These are phyloP conservation scores for Chrysomela aeneicollis DNA, from an alignment of 2,888 invertebrate species.

Conservation along the genomic window DNA sequence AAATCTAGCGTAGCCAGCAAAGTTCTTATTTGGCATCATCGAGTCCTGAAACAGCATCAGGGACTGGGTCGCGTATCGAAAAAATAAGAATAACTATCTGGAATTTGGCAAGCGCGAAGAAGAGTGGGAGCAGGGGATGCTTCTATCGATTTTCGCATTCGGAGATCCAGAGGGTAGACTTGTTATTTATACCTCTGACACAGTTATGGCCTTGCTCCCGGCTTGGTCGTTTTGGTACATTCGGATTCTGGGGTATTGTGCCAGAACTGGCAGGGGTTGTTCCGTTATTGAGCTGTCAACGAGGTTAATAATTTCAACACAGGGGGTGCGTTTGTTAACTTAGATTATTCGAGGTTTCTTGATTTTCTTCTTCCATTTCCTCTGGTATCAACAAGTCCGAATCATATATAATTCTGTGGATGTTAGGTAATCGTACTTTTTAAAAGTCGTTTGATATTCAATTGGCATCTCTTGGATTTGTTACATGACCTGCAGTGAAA, in stretches of 20 bases:
- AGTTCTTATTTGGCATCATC: too few species aligned
- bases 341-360: too few species aligned
- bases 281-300: background rate
- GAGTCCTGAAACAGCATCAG: background rate
- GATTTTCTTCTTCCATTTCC: too few species aligned
- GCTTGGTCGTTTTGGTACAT: background rate
- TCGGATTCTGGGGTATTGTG: conserved; percentile 1
- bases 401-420: too few species aligned
- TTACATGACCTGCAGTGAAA: too few species aligned
- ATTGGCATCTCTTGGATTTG: too few species aligned
- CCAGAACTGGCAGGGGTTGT: background rate
- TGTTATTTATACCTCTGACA: conserved; percentile 25
- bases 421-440: too few species aligned
- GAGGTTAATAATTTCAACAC: background rate
- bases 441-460: too few species aligned
- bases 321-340: too few species aligned
- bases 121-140: background rate
- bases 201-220: conserved; percentile 9
- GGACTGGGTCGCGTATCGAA: background rate
- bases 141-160: conserved; percentile 27
- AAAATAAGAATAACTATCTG: background rate
- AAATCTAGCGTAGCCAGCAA: too few species aligned
- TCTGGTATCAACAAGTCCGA: too few species aligned
- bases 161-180: conserved; percentile 22
- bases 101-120: background rate